These are phyloP conservation scores for Drosophila aff. DNA, from an alignment of 1,140 invertebrate genomes.

Conservation along the genomic window DNA sequence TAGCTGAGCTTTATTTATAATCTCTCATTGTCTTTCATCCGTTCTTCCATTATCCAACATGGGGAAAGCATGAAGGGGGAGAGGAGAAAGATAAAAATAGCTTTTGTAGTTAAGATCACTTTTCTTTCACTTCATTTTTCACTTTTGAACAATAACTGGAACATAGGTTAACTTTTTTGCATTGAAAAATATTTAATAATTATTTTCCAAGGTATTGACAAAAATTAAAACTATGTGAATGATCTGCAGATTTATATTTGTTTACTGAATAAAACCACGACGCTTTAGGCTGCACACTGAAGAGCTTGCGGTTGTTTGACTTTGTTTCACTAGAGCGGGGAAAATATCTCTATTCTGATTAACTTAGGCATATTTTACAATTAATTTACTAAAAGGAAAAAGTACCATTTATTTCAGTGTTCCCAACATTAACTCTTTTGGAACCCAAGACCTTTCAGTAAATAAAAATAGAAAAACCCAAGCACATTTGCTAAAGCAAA, in stretches of 20 bases:
- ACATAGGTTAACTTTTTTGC: fast-evolving
- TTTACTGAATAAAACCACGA: neutral
- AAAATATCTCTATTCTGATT: neutral
- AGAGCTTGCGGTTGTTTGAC: neutral
- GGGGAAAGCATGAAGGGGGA: too few relatives aligned
- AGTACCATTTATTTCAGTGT: neutral
- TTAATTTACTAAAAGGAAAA: neutral
- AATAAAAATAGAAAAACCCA: neutral
- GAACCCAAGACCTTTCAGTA: neutral
- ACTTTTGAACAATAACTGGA: neutral
- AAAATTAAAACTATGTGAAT: neutral
- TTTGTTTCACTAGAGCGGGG: too few relatives aligned
- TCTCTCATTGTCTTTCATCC: neutral
- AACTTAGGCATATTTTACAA: too few relatives aligned
- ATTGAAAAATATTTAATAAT: too few relatives aligned
- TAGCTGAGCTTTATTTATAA: neutral
- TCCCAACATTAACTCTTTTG: too few relatives aligned
- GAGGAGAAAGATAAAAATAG: neutral
- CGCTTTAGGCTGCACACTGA: neutral
- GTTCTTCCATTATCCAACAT: neutral
- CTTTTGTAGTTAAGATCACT: neutral
- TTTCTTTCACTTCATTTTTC: too few relatives aligned
- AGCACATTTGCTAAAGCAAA: neutral
- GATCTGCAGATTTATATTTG: neutral
- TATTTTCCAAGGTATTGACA: neutral